These are phyloP conservation scores for Todiramphus saurophagus DNA, from an alignment of 2,113 vertebrate genomes.

Conservation along the genomic window DNA sequence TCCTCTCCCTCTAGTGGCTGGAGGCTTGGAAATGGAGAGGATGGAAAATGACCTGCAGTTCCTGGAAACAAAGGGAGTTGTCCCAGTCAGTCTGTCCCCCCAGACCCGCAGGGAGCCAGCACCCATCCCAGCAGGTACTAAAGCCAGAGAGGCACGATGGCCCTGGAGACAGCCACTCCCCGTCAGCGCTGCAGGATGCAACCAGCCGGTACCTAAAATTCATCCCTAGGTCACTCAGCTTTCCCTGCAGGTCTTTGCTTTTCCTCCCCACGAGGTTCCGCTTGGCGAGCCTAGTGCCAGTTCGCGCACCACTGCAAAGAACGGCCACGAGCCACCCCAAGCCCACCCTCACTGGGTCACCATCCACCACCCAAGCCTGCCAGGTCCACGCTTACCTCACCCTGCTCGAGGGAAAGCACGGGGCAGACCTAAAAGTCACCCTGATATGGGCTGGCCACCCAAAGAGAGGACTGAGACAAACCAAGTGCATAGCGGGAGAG, in stretches of 20 bases:
- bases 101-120: background rate
- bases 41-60: background rate
- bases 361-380: background rate
- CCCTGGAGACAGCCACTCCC: background rate
- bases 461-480: background rate
- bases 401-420: rapidly evolving
- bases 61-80: background rate
- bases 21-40: conserved; percentile 16
- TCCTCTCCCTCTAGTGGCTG: conserved; percentile 62
- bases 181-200: background rate
- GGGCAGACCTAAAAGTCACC: background rate
- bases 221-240: background rate
- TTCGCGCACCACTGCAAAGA: background rate
- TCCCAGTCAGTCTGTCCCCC: background rate
- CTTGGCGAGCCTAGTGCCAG: rapidly evolving
- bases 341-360: background rate
- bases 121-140: background rate
- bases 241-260: rapidly evolving
- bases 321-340: background rate
- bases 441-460: background rate
- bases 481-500: background rate
- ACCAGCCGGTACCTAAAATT: rapidly evolving
- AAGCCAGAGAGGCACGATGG: background rate
- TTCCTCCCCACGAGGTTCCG: background rate
- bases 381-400: background rate